phyloP scores from a whole-genome alignment of 2,797 vertebrate species.

The Neopelma chrysocephalum region DNA sequence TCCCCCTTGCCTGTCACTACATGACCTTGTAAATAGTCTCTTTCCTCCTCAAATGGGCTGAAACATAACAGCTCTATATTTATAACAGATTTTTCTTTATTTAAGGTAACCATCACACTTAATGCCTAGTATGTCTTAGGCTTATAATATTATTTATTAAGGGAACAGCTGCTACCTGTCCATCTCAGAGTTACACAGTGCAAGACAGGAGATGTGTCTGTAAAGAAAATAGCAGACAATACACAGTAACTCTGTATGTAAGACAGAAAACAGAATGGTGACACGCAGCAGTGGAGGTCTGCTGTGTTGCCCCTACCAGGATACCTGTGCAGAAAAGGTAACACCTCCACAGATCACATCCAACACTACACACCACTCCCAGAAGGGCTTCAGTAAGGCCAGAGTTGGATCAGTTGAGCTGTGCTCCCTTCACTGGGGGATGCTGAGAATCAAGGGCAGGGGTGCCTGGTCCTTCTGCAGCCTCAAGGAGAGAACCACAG shows the following conservation, averaged over 20 bases:
- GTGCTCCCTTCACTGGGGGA: rapidly evolving
- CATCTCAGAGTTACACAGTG: background rate
- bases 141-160: background rate
- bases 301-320: background rate
- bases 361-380: background rate
- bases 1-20: background rate
- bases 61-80: background rate
- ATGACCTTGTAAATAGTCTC: background rate
- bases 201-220: background rate
- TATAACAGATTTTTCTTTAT: background rate
- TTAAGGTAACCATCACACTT: background rate
- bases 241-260: background rate
- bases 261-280: background rate
- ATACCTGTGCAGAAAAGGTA: background rate
- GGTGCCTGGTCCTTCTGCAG: rapidly evolving
- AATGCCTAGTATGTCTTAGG: background rate
- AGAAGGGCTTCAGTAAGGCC: background rate
- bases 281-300: background rate
- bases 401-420: background rate
- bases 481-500: background rate
- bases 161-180: background rate
- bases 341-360: background rate
- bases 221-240: background rate
- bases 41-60: background rate
- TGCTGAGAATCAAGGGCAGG: background rate